These are phyloP conservation scores for Arctopsyche grandis DNA, from an alignment of 1,140 invertebrate species.

Conservation along the genomic window DNA sequence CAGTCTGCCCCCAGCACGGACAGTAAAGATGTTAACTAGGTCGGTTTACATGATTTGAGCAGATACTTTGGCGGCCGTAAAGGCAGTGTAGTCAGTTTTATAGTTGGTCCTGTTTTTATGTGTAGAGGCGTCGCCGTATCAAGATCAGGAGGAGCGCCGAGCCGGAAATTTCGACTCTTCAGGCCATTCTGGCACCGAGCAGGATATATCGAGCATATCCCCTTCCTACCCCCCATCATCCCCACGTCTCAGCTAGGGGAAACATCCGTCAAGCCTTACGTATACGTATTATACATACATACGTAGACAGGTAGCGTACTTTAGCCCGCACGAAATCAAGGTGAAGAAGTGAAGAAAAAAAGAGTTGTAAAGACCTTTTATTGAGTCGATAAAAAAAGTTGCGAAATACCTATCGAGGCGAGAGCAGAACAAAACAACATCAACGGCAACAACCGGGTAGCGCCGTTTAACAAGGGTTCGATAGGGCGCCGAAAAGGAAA, in stretches of 20 bases:
- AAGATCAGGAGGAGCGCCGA: slow-evolving; percentile 42
- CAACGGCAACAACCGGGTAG: background rate
- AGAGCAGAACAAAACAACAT: background rate
- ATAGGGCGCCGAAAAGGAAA: background rate
- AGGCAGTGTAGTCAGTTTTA: background rate
- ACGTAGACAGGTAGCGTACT: no score
- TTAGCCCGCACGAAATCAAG: background rate
- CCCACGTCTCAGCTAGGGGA: background rate
- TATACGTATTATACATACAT: background rate
- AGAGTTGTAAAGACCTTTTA: no score
- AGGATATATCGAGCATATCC: slow-evolving; percentile 47
- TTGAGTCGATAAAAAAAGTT: background rate
- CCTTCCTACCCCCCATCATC: slow-evolving; percentile 29
- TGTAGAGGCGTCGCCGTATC: slow-evolving; percentile 23
- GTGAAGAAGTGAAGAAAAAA: background rate
- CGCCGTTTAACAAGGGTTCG: background rate
- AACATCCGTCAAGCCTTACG: background rate
- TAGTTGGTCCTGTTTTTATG: slow-evolving; percentile 3
- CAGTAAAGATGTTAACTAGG: slow-evolving; percentile 14
- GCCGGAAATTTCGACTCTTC: slow-evolving; percentile 52
- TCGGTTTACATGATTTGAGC: slow-evolving; percentile 24
- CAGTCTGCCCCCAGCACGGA: background rate
- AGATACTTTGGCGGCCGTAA: slow-evolving; percentile 19
- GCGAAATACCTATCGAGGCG: background rate
- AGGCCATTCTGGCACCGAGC: slow-evolving; percentile 40